A percentile compares a stretch with the other conserved stretches of the same genome.
These are phyloP conservation scores for Hippocampus mohnikei DNA, from an alignment of 2,113 vertebrate species.

Conservation along the genomic window DNA sequence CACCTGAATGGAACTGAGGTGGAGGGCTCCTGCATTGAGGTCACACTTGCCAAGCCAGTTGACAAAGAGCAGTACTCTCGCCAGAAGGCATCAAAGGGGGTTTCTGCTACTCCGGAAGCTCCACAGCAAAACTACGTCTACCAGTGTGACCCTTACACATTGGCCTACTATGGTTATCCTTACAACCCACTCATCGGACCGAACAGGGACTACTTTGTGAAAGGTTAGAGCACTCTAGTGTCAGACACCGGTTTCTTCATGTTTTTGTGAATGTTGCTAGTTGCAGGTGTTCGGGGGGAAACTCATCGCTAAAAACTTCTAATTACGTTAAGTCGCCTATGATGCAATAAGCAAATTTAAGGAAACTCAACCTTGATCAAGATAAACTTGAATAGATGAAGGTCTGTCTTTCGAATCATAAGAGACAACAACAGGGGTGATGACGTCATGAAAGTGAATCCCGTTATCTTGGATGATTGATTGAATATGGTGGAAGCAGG, in stretches of 20 bases:
- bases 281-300: not conserved
- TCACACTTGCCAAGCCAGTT: conserved; percentile 95
- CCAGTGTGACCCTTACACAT: conserved; percentile 92
- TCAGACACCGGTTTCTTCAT: too few relatives aligned
- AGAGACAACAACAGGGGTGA: conserved; percentile 36
- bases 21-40: conserved; percentile 94
- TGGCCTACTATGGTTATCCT: conserved; percentile 94
- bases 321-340: not conserved
- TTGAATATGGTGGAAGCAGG: conserved; percentile 56
- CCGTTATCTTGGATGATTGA: conserved; percentile 54
- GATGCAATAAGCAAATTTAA: not conserved
- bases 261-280: conserved; percentile 12
- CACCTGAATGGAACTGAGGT: conserved; percentile 91
- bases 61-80: conserved; percentile 98
- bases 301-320: conserved; percentile 6
- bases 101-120: conserved; percentile 65
- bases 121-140: conserved; percentile 88
- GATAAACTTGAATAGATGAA: conserved; percentile 33
- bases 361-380: not conserved
- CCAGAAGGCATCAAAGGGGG: conserved; percentile 93
- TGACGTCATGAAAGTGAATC: conserved; percentile 61
- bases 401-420: conserved; percentile 41
- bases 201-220: conserved; percentile 97
- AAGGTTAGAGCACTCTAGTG: conserved; percentile 80
- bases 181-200: conserved; percentile 95